Conservation (phyloP, 2,888 invertebrate genomes). For the Athrips mouffetella region DNA sequence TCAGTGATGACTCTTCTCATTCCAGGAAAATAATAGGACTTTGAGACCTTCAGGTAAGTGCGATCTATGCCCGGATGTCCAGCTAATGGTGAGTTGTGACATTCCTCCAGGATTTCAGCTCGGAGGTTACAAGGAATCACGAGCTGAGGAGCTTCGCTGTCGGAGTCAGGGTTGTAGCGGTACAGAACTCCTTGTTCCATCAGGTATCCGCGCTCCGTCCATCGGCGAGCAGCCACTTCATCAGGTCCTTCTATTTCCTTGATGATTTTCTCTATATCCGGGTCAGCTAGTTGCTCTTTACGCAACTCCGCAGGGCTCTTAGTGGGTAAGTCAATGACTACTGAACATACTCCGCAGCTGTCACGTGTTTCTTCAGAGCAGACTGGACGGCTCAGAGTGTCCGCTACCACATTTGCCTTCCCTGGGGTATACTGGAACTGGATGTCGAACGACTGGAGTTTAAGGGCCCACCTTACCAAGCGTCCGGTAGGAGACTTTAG, state of each 20-base stretch:
- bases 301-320: not conserved
- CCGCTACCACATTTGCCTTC: conserved; percentile 15
- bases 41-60: conserved; percentile 6
- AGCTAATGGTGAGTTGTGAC: conserved; percentile 17
- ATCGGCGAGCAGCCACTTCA: not conserved
- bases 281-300: not conserved
- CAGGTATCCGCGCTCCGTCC: not conserved
- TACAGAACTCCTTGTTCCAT: conserved; percentile 1
- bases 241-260: not conserved
- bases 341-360: not conserved
- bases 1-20: conserved; percentile 25
- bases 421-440: conserved; percentile 7
- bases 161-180: not conserved
- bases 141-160: conserved; percentile 9
- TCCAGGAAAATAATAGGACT: conserved; percentile 16
- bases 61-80: conserved; percentile 20
- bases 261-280: not conserved
- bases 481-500: conserved; percentile 44
- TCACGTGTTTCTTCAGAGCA: not conserved
- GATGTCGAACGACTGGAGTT: conserved; percentile 29
- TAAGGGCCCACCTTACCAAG: conserved; percentile 51
- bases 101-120: conserved; percentile 3
- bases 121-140: conserved; percentile 5
- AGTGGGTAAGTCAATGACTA: not conserved
- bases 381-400: conserved; percentile 15